Base-by-base conservation (phyloP, 1,140 invertebrate genomes). In the Drosophila subpulchrella region DNA sequence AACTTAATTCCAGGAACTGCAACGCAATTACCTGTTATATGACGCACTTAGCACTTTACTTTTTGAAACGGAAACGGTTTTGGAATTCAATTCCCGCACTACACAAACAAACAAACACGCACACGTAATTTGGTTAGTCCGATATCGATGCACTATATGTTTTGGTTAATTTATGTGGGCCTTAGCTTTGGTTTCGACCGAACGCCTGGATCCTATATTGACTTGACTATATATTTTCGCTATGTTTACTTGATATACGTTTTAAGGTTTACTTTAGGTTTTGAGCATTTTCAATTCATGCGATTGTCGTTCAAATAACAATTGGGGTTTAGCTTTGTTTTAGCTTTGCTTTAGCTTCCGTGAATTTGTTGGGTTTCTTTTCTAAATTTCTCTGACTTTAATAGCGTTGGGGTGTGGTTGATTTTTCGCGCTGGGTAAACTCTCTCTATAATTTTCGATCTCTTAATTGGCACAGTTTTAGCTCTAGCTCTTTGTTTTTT, bases 1-100 rank as follows among this genome's bases (percentile, higher is more conserved):
- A 92, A 92, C 91, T 92, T 92, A 82, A 92, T 92, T 92, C 91
- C 91, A 92, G 91, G 91, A 91, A 92, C 80, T 82, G 91, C 91
- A 91, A 92, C 85, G 61, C 84, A 88, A 77, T 60, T 60, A 47
- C 55, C 54, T 72, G 41, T 55, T 36, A 6, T 15, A 34, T 47
- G 46, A 57, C 56, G 56, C 67, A 74, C 59, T 55, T 10, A 32
- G 74, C 74, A 66, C 58, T 51, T 67, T 57, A 27, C 27, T 27
- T 27, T 34, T 34, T 8, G 32, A 10, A 34, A 34, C 32, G 8
- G 32, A 57, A 50, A 70, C 66, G 39, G 13, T 48, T 53, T 32
- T 54, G 56, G 39, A 7, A 54, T 36, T 51, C 50, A 30, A 15
- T 34, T 51, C 15, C 30, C 67, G 53, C 32, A 57, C 72, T 73